Evolutionary conservation across 2,888 invertebrate genomes (phyloP).

Genomic region (Nycteola revayana): DNA sequence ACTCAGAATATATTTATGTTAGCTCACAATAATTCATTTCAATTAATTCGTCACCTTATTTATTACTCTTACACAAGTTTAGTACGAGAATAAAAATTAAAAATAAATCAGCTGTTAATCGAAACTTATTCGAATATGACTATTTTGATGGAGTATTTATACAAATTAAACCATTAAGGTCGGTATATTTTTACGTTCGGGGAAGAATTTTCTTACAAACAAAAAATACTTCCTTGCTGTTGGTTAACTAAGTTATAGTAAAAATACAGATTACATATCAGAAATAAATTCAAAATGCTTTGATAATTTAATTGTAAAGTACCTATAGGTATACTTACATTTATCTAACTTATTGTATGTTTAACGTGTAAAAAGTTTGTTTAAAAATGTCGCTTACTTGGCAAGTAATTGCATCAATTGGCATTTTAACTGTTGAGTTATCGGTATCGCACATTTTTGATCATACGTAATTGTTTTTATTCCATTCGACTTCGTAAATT

Average conservation of each 20-base stretch:
- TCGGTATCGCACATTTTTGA: slow-evolving; percentile 19
- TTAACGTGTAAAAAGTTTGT: too few species aligned
- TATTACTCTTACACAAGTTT: too few species aligned
- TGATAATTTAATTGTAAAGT: too few species aligned
- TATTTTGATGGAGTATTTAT: background rate
- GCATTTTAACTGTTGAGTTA: slow-evolving; percentile 17
- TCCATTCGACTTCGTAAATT: slow-evolving; percentile 25
- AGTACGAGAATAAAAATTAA: slow-evolving; percentile 11
- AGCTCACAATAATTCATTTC: slow-evolving; percentile 10
- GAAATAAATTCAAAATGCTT: too few species aligned
- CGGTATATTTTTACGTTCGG: too few species aligned
- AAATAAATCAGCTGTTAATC: slow-evolving; percentile 1
- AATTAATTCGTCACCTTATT: too few species aligned
- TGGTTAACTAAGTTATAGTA: too few species aligned
- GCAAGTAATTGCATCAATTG: slow-evolving; percentile 29
- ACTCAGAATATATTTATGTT: slow-evolving; percentile 23
- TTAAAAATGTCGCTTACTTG: slow-evolving; percentile 16
- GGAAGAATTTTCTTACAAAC: too few species aligned
- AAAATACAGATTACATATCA: too few species aligned
- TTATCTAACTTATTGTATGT: background rate
- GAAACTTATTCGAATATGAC: slow-evolving; percentile 8
- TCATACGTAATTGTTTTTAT: slow-evolving; percentile 26
- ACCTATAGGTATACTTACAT: too few species aligned
- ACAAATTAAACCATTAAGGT: too few species aligned
- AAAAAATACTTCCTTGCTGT: too few species aligned